These are phyloP conservation scores for Cottus gobio DNA, from an alignment of 2,113 vertebrate genomes.

Conservation along the genomic window DNA sequence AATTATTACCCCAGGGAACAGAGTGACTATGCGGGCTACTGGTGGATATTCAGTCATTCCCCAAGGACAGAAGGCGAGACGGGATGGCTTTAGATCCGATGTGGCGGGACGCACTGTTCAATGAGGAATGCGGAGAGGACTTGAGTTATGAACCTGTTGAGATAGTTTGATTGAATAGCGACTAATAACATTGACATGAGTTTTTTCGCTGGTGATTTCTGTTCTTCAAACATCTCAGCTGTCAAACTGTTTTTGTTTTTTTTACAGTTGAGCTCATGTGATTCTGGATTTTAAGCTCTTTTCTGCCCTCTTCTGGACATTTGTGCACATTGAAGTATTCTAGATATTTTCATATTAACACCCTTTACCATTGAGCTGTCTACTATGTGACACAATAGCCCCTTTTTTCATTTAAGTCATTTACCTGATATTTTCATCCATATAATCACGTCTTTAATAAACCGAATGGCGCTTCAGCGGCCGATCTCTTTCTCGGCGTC, in stretches of 20 bases:
- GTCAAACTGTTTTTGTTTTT: conserved; percentile 1
- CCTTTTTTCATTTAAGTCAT: not conserved
- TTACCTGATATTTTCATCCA: not conserved
- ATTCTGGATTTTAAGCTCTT: conserved; percentile 47
- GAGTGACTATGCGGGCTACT: conserved; percentile 17
- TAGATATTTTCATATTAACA: not conserved
- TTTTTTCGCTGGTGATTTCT: not conserved
- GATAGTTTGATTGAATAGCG: not conserved
- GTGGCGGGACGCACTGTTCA: conserved; percentile 19
- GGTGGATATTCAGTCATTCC: conserved; percentile 35
- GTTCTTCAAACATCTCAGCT: conserved; percentile 14
- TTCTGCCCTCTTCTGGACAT: conserved; percentile 76
- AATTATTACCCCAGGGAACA: conserved; percentile 33
- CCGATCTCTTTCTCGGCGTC: not conserved
- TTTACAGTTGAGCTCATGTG: not conserved
- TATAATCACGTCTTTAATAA: not conserved
- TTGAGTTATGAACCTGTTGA: conserved; percentile 20
- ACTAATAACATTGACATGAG: not conserved
- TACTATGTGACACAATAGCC: not conserved
- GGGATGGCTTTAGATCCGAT: conserved; percentile 30
- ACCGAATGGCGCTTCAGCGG: not conserved
- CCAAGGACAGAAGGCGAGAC: conserved; percentile 25
- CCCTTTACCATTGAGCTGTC: not conserved
- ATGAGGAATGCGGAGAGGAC: conserved; percentile 2
- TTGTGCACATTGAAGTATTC: conserved; percentile 27